Conservation (phyloP, 1,140 invertebrate genomes). For the fruit fly (Drosophila melanogaster) region Release_6_plus_ISO1_MT NT_033779.5:20449501-20450000, state of each 20-base stretch:
- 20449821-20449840: constrained; percentile 1
- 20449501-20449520: constrained; percentile 5
- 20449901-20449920: constrained; percentile 39
- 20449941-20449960: neutral
- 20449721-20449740: constrained; percentile 20
- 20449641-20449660: constrained; percentile 48
- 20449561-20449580: neutral
- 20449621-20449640: constrained; percentile 39
- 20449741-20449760: constrained; percentile 40
- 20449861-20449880: constrained; percentile 35
- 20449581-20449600: constrained; percentile 9
- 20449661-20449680: neutral
- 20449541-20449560: constrained; percentile 21
- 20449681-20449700: constrained; percentile 19
- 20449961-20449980: neutral
- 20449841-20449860: constrained; percentile 20
- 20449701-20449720: constrained; percentile 25
- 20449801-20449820: neutral
- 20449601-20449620: constrained; percentile 18
- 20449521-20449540: constrained; percentile 48
- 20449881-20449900: constrained; percentile 20
- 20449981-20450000: neutral
- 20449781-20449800: constrained; percentile 16
- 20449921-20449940: neutral
- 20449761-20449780: neutral